Base-by-base conservation (phyloP, 2,888 invertebrate genomes). In the Hypolimnas misippus region DNA sequence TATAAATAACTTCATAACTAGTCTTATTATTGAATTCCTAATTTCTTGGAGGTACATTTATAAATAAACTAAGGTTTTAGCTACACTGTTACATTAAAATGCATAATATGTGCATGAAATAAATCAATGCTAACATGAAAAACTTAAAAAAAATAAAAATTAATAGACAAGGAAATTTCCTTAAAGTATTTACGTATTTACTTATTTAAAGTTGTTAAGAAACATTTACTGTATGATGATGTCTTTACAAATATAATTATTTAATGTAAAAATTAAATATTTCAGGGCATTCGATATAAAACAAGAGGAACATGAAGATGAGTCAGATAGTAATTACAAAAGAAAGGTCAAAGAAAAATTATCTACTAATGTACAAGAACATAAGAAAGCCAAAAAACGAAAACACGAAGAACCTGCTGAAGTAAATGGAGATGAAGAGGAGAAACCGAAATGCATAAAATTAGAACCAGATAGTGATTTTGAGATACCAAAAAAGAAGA, bases 401-500 rank as follows among this genome's bases (percentile, higher is more conserved):
- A 73, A 73, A 57, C 6, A 68, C 33, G 42, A 55, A 6, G 62
- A 65, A 49, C 58, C 54, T 21, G 51, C 0, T 44, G 51, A 54
- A 44, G 54, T 21, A n/a, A 57, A 57, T 16, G 33, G 50, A 6
- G 21, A n/a, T 10, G 61, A 53, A 14, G 62, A 67, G 60, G 69
- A 65, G 5, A 66, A 66, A 49, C 74, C 69, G 53, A 77, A 74
- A 57, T 64, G 70, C 25, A 73, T 82, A 21, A 82, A 83, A 71
- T 33, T 66, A 16, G 84, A 86, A 70, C 75, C 76, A 29, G 78
- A 79, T 29, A 84, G 80, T 76, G 84, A 84, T 52, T 49, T 70
- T 50, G 82, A 83, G 19, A 7, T 44, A 12, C 66, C 56, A n/a
- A 75, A 73, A 63, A 78, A 75, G 52, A 74, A 76, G 33, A 76